Evolutionary conservation across 2,113 vertebrate species (phyloP), one percentile per base, ranked within the genome.

Genomic region (Phrynosoma platyrhinos): DNA sequence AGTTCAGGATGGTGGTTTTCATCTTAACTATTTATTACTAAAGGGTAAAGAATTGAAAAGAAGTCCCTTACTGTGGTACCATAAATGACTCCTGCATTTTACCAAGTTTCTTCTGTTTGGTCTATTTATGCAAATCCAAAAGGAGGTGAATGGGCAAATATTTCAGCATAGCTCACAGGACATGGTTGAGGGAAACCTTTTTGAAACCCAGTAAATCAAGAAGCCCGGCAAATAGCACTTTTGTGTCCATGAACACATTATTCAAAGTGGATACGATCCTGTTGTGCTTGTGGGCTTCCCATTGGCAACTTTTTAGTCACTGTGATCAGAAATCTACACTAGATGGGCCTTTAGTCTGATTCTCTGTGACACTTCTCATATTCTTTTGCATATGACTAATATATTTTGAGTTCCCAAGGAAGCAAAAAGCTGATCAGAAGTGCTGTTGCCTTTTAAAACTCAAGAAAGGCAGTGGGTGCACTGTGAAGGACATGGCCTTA

Each of bases 1-100:
- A 8, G 36, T 91, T 93, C 10, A 79, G 77, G 55, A 21, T 64
- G 40, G 79, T 71, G 5, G 66, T 80, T 86, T 82, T 10, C 55
- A 25, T 32, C 84, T 89, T 88, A 23, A 20, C 85, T 36, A 66
- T 82, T 86, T 21, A 80, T 84, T 1, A 1, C 30, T 89, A 30
- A 88, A 89, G 74, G 53, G 16, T n/a, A n/a, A n/a, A n/a, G n/a
- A n/a, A n/a, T n/a, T n/a, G n/a, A n/a, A n/a, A n/a, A n/a, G n/a
- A n/a, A n/a, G n/a, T n/a, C n/a, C n/a, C n/a, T n/a, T n/a, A n/a
- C 86, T 85, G 23, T 62, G 69, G 2, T 89, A 82, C 21, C 64
- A 88, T 78, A 74, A 91, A 40, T 1, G 87, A 27, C n/a, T 79
- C 12, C 42, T 47, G 12, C 52, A 30, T 53, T 79, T 86, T 72